phyloP scores from a whole-genome alignment of 2,113 vertebrate species.

The Alosa alosa region DNA sequence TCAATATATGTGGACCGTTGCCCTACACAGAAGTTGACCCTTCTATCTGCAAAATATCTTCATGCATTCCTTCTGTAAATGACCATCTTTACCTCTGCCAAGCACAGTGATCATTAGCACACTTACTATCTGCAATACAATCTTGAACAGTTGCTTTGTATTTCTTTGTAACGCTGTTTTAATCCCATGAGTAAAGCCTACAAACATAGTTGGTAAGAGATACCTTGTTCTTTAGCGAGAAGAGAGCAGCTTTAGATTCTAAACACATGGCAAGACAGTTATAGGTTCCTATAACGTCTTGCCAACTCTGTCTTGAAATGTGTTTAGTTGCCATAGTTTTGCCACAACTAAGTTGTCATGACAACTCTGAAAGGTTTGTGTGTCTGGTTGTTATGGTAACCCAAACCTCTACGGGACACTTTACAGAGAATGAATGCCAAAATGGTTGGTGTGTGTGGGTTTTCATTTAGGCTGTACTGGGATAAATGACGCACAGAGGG shows the following conservation, averaged over 20 bases:
- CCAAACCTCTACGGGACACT: slow-evolving; percentile 38
- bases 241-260: neutral
- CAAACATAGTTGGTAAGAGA: neutral
- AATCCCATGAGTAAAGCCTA: neutral
- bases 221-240: neutral
- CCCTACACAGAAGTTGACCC: neutral
- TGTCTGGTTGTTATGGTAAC: slow-evolving; percentile 43
- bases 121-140: slow-evolving; percentile 9
- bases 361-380: slow-evolving; percentile 27
- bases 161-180: neutral
- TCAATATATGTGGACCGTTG: neutral
- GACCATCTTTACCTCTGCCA: neutral
- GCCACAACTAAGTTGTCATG: slow-evolving; percentile 44
- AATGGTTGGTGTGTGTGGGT: slow-evolving; percentile 30
- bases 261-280: no score
- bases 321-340: slow-evolving; percentile 31
- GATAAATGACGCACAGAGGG: slow-evolving; percentile 33
- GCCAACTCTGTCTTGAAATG: neutral
- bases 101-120: neutral
- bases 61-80: neutral
- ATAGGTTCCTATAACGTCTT: no score
- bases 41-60: neutral
- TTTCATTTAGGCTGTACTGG: slow-evolving; percentile 27
- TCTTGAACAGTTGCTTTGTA: neutral
- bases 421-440: slow-evolving; percentile 26